phyloP scores from a whole-genome alignment of 92 coral and sea anemone species.

The Muricea muricata region DNA sequence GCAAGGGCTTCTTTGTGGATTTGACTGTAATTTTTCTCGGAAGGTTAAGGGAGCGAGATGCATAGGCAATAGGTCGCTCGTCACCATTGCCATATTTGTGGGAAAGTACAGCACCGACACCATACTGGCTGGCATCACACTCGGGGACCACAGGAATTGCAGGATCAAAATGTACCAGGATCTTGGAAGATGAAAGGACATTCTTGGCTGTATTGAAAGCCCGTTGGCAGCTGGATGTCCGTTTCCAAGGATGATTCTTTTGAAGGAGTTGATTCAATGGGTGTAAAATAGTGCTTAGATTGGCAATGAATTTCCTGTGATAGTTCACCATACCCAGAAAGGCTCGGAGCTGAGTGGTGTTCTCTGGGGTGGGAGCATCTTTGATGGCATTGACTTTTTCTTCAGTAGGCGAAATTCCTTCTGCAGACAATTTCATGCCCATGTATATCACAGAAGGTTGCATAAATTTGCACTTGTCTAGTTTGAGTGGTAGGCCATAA shows the following conservation, averaged over 20 bases:
- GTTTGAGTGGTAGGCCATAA: constrained; percentile 7
- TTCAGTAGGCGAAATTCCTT: constrained; percentile 27
- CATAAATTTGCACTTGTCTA: constrained; percentile 24
- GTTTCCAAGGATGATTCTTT: constrained; percentile 6
- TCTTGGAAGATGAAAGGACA: background rate
- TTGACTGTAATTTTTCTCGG: constrained; percentile 54
- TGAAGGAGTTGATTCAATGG: constrained; percentile 9
- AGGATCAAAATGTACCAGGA: background rate
- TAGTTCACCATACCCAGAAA: constrained; percentile 38
- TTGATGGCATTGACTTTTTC: background rate
- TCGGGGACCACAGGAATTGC: background rate
- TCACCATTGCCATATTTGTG: constrained; percentile 41
- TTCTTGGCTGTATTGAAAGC: background rate
- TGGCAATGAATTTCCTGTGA: constrained; percentile 28
- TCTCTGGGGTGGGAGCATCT: constrained; percentile 1
- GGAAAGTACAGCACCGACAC: constrained; percentile 42
- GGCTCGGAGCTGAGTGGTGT: constrained; percentile 25
- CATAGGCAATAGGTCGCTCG: constrained; percentile 50
- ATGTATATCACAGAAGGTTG: constrained; percentile 16
- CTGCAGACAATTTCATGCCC: constrained; percentile 33
- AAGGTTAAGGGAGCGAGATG: constrained; percentile 53
- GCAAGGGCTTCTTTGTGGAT: constrained; percentile 59
- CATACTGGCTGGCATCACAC: constrained; percentile 27
- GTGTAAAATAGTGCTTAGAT: constrained; percentile 29
- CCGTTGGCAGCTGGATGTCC: background rate